A percentile compares a stretch with the other conserved stretches of the same genome.
These are phyloP conservation scores for Epinephelus coioides DNA, from an alignment of 2,797 vertebrate species.

Conservation along the genomic window DNA sequence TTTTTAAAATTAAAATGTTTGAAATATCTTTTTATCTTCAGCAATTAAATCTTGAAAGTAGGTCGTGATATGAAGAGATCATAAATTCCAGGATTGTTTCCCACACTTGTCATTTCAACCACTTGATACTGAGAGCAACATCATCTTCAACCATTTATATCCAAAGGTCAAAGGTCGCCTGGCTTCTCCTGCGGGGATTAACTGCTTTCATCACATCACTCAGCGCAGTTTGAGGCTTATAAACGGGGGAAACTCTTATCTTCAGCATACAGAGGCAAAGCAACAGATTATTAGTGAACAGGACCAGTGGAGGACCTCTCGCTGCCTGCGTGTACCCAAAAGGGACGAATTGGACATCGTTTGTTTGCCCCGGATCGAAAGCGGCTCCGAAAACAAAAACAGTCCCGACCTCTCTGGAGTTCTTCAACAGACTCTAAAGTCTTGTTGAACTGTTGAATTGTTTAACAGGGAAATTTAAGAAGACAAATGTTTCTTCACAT, in stretches of 20 bases:
- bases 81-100: slow-evolving; percentile 5
- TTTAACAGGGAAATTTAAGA: not conserved
- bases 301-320: slow-evolving; percentile 32
- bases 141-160: slow-evolving; percentile 41
- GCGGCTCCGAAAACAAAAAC: not conserved
- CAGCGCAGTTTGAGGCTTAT: slow-evolving; percentile 50
- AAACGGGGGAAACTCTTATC: slow-evolving; percentile 69
- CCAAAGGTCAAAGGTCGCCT: slow-evolving; percentile 58
- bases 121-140: slow-evolving; percentile 20
- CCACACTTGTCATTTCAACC: slow-evolving; percentile 23
- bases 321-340: slow-evolving; percentile 25
- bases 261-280: slow-evolving; percentile 57
- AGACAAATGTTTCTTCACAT: no score
- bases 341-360: slow-evolving; percentile 59
- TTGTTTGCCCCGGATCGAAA: slow-evolving; percentile 13
- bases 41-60: not conserved
- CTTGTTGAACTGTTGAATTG: not conserved
- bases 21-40: slow-evolving; percentile 7
- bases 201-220: slow-evolving; percentile 56
- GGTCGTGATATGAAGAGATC: not conserved
- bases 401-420: slow-evolving; percentile 16
- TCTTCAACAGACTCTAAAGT: not conserved
- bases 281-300: slow-evolving; percentile 55
- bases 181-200: slow-evolving; percentile 55
- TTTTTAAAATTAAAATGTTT: slow-evolving; percentile 27